Base-by-base conservation (phyloP, 2,113 vertebrate genomes). In the Malurus elegans region DNA sequence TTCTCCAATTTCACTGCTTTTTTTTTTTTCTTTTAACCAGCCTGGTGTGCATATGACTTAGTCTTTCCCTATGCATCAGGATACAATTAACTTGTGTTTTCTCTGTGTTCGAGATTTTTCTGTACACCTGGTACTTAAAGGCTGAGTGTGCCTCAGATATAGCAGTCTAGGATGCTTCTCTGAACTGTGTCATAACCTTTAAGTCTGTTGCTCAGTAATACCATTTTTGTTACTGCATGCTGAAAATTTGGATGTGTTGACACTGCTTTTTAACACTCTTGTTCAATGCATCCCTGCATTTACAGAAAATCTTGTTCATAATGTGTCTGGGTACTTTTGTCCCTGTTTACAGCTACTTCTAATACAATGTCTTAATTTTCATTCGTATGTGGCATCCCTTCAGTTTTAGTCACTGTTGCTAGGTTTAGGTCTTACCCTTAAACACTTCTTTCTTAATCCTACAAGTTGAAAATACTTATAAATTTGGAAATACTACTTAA, bases 221-320 rank as follows among this genome's bases (percentile, higher is more conserved):
- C 14, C 2, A 0, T 8, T 88, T 84, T 31, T 81, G 40, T 45
- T 87, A 73, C 76, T 81, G 19, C 20, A 3, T 14, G 54, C 50
- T 75, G 8, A 60, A 74, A 45, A 18, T 18, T 48, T 20, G 42
- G 32, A 29, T 0, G 0, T 32, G 44, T 19, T 62, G 34, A 11
- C 9, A 0, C 8, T 26, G 2, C 53, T 40, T 86, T 86, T 47
- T 70, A 56, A 53, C 31, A 1, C 4, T 84, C 19, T 34, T 13
- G 5, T 73, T 62, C n/a, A 32, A 1, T 48, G 58, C 6, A 0
- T 56, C 60, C 26, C 40, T 75, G 62, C 54, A 6, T 36, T 53
- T 56, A 38, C 0, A 60, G 57, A 38, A 88, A 48, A 42, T 47
- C 57, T 40, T 75, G 24, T 44, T 64, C 28, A 4, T 86, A 14